Percentiles rank a stretch among this genome's conserved stretches.
phyloP scores from a whole-genome alignment of 2,888 invertebrate genomes.

The Hirtodrosophila trivittata region DNA sequence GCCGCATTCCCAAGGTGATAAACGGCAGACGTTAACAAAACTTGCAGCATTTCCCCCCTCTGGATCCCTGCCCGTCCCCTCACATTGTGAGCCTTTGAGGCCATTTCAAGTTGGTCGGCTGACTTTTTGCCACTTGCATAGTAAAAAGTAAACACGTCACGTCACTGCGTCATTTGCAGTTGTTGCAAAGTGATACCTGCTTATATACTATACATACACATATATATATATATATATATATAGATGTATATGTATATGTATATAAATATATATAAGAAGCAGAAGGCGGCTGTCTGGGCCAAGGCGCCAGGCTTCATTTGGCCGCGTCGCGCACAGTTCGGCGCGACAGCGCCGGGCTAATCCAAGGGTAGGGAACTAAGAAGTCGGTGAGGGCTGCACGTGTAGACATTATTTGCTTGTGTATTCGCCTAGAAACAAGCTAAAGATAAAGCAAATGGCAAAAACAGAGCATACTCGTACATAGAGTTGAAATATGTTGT shows the following conservation, averaged over 20 bases:
- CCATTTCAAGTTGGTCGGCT: constrained; percentile 40
- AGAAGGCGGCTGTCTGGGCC: constrained; percentile 38
- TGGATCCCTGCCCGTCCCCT: background rate
- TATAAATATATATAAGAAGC: constrained; percentile 11
- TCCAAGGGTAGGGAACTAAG: background rate
- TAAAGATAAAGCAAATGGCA: constrained; percentile 7
- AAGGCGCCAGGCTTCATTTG: constrained; percentile 63
- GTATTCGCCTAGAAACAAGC: constrained; percentile 46
- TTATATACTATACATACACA: constrained; percentile 14
- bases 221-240: constrained; percentile 8
- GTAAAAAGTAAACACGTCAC: constrained; percentile 56
- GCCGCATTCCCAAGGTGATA: constrained; percentile 69
- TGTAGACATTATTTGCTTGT: constrained; percentile 59
- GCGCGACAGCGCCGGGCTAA: background rate
- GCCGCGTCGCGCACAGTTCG: constrained; percentile 45
- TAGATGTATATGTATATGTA: background rate
- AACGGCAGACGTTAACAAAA: constrained; percentile 43
- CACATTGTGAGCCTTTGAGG: constrained; percentile 12
- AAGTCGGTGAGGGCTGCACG: constrained; percentile 42
- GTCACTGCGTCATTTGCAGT: constrained; percentile 66
- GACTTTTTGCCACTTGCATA: constrained; percentile 41
- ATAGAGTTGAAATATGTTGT: background rate
- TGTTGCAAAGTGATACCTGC: constrained; percentile 51
- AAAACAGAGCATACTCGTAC: background rate
- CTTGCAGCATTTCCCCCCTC: constrained; percentile 7